Base-by-base conservation (phyloP, 2,888 invertebrate species). In the Cyclophora albipunctata region DNA sequence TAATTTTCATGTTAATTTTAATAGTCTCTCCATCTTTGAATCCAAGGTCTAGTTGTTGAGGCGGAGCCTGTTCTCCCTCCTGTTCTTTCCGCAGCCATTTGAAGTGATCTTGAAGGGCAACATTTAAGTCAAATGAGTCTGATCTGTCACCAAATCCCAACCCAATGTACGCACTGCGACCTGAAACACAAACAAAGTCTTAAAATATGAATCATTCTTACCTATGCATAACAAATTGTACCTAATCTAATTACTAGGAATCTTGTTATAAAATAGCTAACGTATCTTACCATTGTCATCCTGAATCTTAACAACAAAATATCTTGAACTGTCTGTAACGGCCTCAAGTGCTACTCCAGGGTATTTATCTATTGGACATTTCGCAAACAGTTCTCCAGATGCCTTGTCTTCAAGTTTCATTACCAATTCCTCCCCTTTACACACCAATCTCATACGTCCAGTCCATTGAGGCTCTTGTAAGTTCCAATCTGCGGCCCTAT, bases 11-110 rank as follows among this genome's bases (percentile, higher is more conserved):
- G 76, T 98, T 99, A 55, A 99, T 98, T 89, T 98, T 99, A 62
- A 99, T 99, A 1, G 99, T 99, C 90, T 99, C 98, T 33, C 99
- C 99, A 73, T 99, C 99, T 76, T 99, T 99, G 78, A 99, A 99
- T 46, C 98, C 95, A 49, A 99, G 91, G 90, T 99, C 98, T 43
- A 99, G 88, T 66, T 96, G 94, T 64, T 92, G 93, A 54, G 92
- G 92, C 5, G 94, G 93, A 54, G 91, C 91, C 64, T 92, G 91
- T 69, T 96, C 95, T 51, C 91, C 92, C 68, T 92, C 91, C 69
- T 94, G 93, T 75, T 96, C 95, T 70, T 95, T 94, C 76, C 95
- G 95, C 45, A 96, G 84, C 94, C 94, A 96, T 88, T 99, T 99
- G 75, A 99, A 99, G 78, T 98, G 98, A 81, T 98, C 98, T 90